phyloP scores from a whole-genome alignment of 2,888 invertebrate species.

The Caenorhabditis sinica region DNA sequence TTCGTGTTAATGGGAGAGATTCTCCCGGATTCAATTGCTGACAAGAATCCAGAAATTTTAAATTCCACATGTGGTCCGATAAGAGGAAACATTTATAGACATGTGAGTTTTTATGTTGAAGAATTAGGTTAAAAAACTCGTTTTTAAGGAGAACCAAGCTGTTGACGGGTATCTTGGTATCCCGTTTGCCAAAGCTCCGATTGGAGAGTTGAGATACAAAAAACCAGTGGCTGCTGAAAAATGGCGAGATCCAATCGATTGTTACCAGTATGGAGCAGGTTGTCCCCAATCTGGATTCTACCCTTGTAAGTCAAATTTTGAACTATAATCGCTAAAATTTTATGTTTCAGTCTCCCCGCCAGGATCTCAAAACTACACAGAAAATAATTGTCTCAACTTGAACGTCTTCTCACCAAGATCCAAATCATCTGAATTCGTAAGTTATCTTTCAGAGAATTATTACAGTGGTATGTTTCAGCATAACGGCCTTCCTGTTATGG shows the following conservation, averaged over 20 bases:
- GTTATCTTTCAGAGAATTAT: neutral
- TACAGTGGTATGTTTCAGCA: constrained; percentile 41
- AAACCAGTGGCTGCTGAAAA: constrained; percentile 65
- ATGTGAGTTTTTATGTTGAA: constrained; percentile 11
- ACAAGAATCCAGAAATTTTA: constrained; percentile 4
- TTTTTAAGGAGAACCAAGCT: neutral
- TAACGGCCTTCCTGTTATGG: constrained; percentile 70
- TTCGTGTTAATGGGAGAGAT: constrained; percentile 8
- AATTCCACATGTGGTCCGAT: constrained; percentile 31
- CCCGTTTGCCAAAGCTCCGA: constrained; percentile 30
- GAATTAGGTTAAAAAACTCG: neutral
- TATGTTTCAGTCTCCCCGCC: neutral
- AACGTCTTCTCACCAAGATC: constrained; percentile 72
- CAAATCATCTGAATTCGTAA: constrained; percentile 55
- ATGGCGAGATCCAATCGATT: constrained; percentile 66
- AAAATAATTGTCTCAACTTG: constrained; percentile 64
- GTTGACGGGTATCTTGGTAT: constrained; percentile 14
- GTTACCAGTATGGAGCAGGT: constrained; percentile 71
- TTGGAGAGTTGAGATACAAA: constrained; percentile 54
- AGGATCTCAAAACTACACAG: neutral
- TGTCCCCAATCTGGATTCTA: constrained; percentile 67
- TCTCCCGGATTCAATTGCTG: constrained; percentile 11
- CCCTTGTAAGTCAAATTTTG: neutral
- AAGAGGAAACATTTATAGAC: constrained; percentile 34
- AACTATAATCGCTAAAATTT: neutral